Base-by-base conservation (phyloP, 2,113 vertebrate genomes). In the Galeopterus variegatus region DNA sequence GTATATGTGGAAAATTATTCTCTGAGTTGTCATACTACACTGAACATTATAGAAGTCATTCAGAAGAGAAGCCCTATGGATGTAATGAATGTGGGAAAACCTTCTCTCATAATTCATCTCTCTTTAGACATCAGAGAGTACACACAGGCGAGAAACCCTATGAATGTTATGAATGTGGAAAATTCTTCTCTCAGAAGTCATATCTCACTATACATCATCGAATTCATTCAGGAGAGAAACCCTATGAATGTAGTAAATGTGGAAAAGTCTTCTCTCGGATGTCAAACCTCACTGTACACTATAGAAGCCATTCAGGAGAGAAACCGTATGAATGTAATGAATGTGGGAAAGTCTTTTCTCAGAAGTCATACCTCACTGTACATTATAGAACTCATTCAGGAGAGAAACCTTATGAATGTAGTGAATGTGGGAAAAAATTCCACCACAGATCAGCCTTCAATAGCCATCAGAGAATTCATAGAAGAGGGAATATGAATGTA, bases 171-270 rank as follows among this genome's bases (percentile, higher is more conserved):
- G 96, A 98, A 23, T 98, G 98, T 76, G 98, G 98, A 0, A 98
- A 98, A 50, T 97, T 96, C 84, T 98, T 98, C 75, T 98, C 97
- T 50, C 97, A 98, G 90, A 97, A 97, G 79, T 98, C 98, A 0
- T 97, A 98, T 28, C 97, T 98, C 45, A 98, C 96, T 7, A 97
- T 98, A 52, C 98, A 98, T 56, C 98, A 98, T 58, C 67, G 98
- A 15, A 97, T 98, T 48, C 98, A 98, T 64, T 98, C 98, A 0
- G 98, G 98, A 70, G 98, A 98, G 72, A 98, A 98, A n/a, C 98
- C 98, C 10, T 99, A 99, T 77, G 98, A 95, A 41, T 98, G 99
- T 94, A 98, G 98, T 1, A 99, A 99, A 18, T 99, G 99, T 36
- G 99, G 99, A 0, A 99, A 98, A 75, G 96, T 97, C 33, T 98